Base-by-base conservation (phyloP, 2,113 vertebrate species). In the Aldabrachelys gigantea region DNA sequence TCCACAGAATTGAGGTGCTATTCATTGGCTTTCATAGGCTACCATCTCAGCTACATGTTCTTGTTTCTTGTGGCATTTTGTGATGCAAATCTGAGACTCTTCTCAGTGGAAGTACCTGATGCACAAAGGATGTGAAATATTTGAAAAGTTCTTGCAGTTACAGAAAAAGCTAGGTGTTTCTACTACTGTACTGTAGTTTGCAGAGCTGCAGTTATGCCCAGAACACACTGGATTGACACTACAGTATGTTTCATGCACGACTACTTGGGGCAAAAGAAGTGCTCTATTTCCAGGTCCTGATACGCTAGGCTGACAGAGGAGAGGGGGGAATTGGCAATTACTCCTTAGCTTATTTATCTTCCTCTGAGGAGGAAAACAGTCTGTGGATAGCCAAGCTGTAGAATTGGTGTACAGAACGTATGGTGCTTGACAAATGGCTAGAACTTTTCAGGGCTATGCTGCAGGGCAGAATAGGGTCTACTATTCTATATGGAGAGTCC, bases 361-460 rank as follows among this genome's bases (percentile, higher is more conserved):
- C 53, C 52, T 2, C 8, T 38, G 10, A 0, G 0, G 25, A 75
- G 17, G 2, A 87, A 72, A 82, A 22, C 3, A 8, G 16, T 0
- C 1, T 31, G 65, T 86, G 75, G 38, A 89, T 94, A 79, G 81
- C 91, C 75, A 31, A 5, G 3, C 54, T 78, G 88, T 35, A 65
- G 62, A 17, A 65, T 17, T 65, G 31, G 59, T 29, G 13, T 65
- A 35, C 59, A 65, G 59, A 2, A 84, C n/a, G 12, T 0, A 1
- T 31, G 69, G 56, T 84, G 52, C 82, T 62, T 93, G 56, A 86
- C 62, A 29, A 75, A 62, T 92, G 22, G 9, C 4, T 19, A 25
- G 24, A 72, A 1, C 78, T 59, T 2, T 75, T 38, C 38, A 41
- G n/a, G 10, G 25, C 47, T 52, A 4, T 1, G 47, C 38, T 0